Evolutionary conservation across 2,113 vertebrate genomes (phyloP).

Genomic region (Melanotaenia duboulayi): DNA sequence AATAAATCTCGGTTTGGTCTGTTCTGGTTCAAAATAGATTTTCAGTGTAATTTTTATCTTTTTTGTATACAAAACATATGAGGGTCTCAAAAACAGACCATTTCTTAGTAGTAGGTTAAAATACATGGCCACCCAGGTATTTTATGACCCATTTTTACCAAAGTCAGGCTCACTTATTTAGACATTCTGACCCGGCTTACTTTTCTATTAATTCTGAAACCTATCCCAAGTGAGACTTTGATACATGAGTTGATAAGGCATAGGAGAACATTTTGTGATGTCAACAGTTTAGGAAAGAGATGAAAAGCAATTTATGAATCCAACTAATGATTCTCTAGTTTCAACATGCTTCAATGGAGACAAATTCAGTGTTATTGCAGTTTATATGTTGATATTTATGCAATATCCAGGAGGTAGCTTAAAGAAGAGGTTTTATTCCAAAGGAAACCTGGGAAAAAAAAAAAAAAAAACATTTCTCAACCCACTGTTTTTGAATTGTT

Average conservation of each 20-base stretch:
- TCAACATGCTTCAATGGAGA: too few species aligned
- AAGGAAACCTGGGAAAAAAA: neutral
- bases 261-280: neutral
- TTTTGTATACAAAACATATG: neutral
- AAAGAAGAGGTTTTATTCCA: neutral
- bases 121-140: constrained; percentile 1
- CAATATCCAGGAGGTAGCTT: neutral
- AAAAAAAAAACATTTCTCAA: neutral
- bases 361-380: neutral
- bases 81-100: neutral
- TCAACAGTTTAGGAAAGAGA: too few species aligned
- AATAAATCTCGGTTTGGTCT: constrained; percentile 1
- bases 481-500: neutral
- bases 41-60: neutral
- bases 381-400: neutral
- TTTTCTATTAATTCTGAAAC: constrained; percentile 5
- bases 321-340: too few species aligned
- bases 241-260: neutral
- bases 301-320: too few species aligned
- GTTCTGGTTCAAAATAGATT: neutral
- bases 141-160: constrained; percentile 21
- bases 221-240: neutral
- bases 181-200: constrained; percentile 23
- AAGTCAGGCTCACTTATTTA: constrained; percentile 7
- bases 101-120: neutral